Percentiles rank a stretch among this genome's conserved stretches.
These are phyloP conservation scores for Crenichthys baileyi DNA, from an alignment of 2,797 vertebrate genomes.

Conservation along the genomic window DNA sequence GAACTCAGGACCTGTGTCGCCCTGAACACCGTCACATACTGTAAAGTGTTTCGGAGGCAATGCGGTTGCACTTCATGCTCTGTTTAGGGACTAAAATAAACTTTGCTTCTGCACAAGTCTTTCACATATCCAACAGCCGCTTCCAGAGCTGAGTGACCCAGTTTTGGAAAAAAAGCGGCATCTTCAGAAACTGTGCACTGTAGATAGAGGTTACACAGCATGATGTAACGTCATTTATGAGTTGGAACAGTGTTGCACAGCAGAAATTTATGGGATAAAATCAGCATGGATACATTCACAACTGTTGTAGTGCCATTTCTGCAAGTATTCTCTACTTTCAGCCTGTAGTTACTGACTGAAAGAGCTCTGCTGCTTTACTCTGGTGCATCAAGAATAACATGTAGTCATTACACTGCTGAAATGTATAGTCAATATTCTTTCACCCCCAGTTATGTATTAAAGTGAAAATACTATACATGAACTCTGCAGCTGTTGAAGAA, in stretches of 20 bases:
- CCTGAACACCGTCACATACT: neutral
- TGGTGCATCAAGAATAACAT: neutral
- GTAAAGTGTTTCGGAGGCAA: neutral
- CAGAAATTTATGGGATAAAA: neutral
- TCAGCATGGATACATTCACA: neutral
- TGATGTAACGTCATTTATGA: neutral
- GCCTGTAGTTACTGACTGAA: neutral
- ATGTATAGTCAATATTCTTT: neutral
- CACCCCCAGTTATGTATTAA: neutral
- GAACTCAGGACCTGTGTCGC: neutral
- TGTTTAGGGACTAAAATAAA: neutral
- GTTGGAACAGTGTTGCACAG: neutral
- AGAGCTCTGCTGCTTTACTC: neutral
- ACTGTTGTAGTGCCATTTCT: neutral
- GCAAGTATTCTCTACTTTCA: neutral
- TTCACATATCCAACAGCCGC: neutral
- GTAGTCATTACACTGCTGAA: neutral
- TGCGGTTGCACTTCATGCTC: neutral
- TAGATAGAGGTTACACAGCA: neutral
- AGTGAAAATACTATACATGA: neutral
- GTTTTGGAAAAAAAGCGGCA: neutral
- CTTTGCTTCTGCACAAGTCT: neutral
- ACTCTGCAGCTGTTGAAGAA: neutral
- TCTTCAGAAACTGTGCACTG: neutral
- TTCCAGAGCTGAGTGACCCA: neutral